Conservation (phyloP, 2,888 invertebrate genomes). For the Blera fallax region DNA sequence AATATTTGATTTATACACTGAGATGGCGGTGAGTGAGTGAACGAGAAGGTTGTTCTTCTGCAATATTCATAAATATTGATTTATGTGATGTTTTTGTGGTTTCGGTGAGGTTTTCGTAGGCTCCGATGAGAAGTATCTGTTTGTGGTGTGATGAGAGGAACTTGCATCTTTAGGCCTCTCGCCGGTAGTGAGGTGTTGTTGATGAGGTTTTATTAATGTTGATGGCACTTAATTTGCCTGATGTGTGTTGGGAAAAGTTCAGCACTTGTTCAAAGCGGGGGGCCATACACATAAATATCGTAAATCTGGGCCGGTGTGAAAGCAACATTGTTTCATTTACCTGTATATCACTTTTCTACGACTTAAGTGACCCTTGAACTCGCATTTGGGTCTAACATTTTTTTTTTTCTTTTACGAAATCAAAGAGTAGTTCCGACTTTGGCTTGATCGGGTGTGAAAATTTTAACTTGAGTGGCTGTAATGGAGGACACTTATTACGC, state of each 20-base stretch:
- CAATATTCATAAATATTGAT: slow-evolving; percentile 68
- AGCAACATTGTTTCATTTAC: slow-evolving; percentile 17
- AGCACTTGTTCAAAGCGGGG: background rate
- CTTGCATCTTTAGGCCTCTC: slow-evolving; percentile 3
- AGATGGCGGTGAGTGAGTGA: slow-evolving; percentile 23
- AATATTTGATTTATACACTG: slow-evolving; percentile 67
- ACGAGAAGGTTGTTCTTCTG: slow-evolving; percentile 47
- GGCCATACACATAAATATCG: background rate
- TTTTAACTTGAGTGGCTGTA: background rate
- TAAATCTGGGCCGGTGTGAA: background rate
- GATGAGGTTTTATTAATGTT: slow-evolving; percentile 57
- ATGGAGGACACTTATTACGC: too few relatives aligned
- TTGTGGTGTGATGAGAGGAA: slow-evolving; percentile 7
- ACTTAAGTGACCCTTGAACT: background rate
- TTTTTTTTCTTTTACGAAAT: background rate
- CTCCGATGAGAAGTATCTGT: slow-evolving; percentile 2
- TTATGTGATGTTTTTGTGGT: slow-evolving; percentile 56
- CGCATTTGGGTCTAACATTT: background rate
- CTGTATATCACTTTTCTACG: background rate
- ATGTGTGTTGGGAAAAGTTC: slow-evolving; percentile 32
- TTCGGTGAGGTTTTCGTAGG: slow-evolving; percentile 5
- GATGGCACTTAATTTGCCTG: slow-evolving; percentile 55
- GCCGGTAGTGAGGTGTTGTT: slow-evolving; percentile 47
- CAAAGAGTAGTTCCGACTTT: background rate
- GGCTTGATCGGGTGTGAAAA: background rate